Evolutionary conservation across 1,140 invertebrate species (phyloP), one percentile per base, ranked within the genome.

Genomic region (Venturia canescens): DNA sequence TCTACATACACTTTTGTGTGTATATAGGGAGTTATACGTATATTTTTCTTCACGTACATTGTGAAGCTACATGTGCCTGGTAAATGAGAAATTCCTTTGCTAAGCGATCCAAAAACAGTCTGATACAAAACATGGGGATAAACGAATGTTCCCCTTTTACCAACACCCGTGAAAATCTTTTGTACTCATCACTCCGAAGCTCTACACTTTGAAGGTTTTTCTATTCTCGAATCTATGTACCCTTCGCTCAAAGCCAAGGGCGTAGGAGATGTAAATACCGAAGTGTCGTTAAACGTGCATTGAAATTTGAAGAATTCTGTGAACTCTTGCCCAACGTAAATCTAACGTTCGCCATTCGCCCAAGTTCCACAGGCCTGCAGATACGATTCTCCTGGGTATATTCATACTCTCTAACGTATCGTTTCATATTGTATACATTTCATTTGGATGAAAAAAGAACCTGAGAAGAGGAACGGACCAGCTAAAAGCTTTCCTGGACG

Each of bases 21-120:
- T n/a, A 69, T 29, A 69, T 29, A 69, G 27, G 16, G 16, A 31
- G 15, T 31, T 21, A 31, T 31, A 63, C 15, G 23, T 26, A 26
- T 26, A 63, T 53, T 21, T 53, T 18, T 53, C 16, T 23, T n/a
- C 31, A 23, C 0, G 31, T 69, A 31, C 29, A 27, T 69, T 16
- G 16, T 31, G 18, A 29, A 18, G n/a, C 7, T 69, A 13, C n/a
- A 27, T 21, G 66, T 69, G 66, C 31, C 66, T 31, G 15, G 66
- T 69, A 69, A 69, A 69, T 29, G 66, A 69, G 66, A 69, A 69
- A 69, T 69, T 69, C 66, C 66, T 69, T 69, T 69, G 27, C 66
- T 9, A 31, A 16, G n/a, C 66, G 66, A 69, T 31, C 60, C 60
- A 23, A 23, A 15, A 66, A 27, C n/a, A 23, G 60, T 13, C 13